Evolutionary conservation across 2,888 invertebrate species (phyloP).

Genomic region (Brachyptera risi): DNA sequence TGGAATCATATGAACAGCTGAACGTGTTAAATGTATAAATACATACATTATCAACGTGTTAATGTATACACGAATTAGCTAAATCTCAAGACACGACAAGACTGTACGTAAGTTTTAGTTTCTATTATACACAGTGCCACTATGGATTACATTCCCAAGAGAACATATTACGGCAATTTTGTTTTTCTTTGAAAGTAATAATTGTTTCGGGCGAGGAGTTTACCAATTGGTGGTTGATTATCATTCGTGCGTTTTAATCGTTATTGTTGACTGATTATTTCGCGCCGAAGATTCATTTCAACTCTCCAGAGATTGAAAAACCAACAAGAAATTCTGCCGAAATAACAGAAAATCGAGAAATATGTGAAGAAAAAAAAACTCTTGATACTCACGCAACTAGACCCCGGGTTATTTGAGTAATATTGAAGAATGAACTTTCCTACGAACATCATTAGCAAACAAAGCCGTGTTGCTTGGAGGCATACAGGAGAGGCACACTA

Average conservation of each 20-base stretch:
- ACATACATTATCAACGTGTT: slow-evolving; percentile 14
- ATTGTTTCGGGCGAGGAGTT: too few species aligned
- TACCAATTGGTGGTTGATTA: background rate
- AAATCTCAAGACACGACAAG: background rate
- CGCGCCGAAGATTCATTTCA: slow-evolving; percentile 1
- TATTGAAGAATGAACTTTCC: too few species aligned
- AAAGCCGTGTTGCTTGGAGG: too few species aligned
- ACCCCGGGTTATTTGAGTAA: too few species aligned
- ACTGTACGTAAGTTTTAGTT: too few species aligned
- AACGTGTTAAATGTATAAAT: slow-evolving; percentile 16
- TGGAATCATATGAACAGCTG: background rate
- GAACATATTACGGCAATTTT: background rate
- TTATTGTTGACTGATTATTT: slow-evolving; percentile 6
- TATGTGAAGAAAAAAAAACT: too few species aligned
- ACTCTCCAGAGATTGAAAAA: too few species aligned
- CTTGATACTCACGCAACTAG: too few species aligned
- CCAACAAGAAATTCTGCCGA: too few species aligned
- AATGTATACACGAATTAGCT: slow-evolving; percentile 16
- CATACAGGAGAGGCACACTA: too few species aligned
- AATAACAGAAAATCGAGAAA: too few species aligned
- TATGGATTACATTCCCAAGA: background rate
- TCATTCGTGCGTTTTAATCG: background rate
- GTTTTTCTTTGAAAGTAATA: background rate
- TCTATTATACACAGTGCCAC: background rate
- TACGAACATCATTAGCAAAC: too few species aligned